Evolutionary conservation across 2,888 invertebrate species (phyloP), one percentile per base, ranked within the genome.

Genomic region (Macrosiphum euphorbiae): DNA sequence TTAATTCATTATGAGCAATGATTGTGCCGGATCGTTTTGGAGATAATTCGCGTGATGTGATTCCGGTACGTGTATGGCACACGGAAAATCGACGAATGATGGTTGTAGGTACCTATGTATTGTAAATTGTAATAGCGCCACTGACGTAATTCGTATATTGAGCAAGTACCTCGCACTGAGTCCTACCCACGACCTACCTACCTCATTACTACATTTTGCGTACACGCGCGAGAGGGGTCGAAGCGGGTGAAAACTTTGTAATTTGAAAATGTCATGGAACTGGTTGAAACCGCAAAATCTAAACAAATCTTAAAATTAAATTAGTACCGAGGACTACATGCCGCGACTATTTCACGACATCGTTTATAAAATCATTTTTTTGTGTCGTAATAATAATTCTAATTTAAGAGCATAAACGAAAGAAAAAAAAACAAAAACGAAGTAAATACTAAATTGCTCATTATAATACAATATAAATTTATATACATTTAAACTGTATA

Each of bases 1-100:
- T 84, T 55, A 78, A 92, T 92, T 93, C 89, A 58, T 93, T 93
- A 93, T 20, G 89, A 50, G 58, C 90, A 47, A 89, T 89, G 93
- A 93, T 85, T 24, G 85, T 89, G 89, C 84, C 26, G 28, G 61
- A 87, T 87, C 55, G 87, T 91, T 16, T 55, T 44, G 11, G 44
- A 55, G 91, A 91, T 91, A 91, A 58, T 58, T 55, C 84, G 28
- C 8, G 52, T 78, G 20, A 67, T 67, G 16, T 13, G 50, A 85
- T 55, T 85, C 55, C 55, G 58, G n/a, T 91, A 52, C n/a, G 55
- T 47, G 58, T 44, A 67, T 28, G n/a, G 78, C 2, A 78, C 78
- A 78, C 16, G 55, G n/a, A 85, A 85, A n/a, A n/a, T n/a, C 5
- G 11, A 58, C 41, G 41, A 58, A 86, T 24, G 24, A 90, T 78